These are phyloP conservation scores for Norana najaformis DNA, from an alignment of 2,888 invertebrate species.

Conservation along the genomic window DNA sequence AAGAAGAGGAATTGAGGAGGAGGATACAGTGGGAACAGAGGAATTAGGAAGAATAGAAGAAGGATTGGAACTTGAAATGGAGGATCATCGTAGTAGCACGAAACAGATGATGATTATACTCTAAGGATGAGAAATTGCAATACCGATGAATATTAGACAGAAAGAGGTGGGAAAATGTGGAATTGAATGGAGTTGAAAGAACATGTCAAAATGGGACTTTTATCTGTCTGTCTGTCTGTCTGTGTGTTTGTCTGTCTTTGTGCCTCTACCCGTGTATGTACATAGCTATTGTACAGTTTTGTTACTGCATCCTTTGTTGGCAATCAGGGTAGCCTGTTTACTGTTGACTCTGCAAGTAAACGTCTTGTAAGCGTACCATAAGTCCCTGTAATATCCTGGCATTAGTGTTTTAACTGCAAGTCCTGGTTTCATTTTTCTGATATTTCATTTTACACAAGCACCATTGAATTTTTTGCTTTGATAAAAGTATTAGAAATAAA, in stretches of 20 bases:
- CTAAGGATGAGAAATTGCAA: background rate
- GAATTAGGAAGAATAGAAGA: background rate
- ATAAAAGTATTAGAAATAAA: background rate
- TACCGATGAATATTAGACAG: background rate
- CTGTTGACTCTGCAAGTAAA: constrained; percentile 5
- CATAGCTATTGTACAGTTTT: constrained; percentile 8
- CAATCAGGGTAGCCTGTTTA: constrained; percentile 25
- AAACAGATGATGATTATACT: background rate
- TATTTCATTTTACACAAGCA: background rate
- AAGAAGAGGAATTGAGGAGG: background rate
- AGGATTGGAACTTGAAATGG: background rate
- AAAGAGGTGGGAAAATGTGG: background rate
- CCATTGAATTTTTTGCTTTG: background rate
- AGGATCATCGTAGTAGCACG: background rate
- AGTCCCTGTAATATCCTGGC: background rate
- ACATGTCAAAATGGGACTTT: background rate
- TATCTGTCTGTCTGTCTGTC: background rate
- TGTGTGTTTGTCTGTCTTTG: background rate
- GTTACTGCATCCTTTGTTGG: constrained; percentile 20
- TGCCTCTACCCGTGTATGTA: background rate
- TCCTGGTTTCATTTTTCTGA: background rate
- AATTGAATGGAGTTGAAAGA: background rate
- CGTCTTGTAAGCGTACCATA: background rate
- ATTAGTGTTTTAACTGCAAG: background rate
- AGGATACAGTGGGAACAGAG: background rate